Evolutionary conservation across 2,113 vertebrate genomes (phyloP).

Genomic region (Bujurquina vittata): DNA sequence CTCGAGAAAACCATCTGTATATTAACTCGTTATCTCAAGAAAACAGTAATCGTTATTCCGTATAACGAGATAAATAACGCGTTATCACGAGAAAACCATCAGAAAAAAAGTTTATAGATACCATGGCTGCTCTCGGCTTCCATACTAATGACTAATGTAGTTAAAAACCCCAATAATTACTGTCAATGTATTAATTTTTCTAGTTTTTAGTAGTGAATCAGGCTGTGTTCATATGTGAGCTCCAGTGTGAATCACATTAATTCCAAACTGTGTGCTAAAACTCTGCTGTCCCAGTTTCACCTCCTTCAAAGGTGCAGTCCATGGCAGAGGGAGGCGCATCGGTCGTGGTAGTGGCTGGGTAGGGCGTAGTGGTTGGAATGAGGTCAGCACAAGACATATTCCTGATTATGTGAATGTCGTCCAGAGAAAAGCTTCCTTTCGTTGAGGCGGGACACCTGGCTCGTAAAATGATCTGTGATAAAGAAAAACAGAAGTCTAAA

Average conservation of each 20-base stretch:
- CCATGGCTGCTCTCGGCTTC: too few relatives aligned
- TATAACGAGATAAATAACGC: too few relatives aligned
- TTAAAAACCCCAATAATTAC: background rate
- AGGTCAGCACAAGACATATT: conserved; percentile 55
- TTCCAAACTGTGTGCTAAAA: background rate
- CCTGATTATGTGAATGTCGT: conserved; percentile 75
- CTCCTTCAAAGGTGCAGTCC: conserved; percentile 80
- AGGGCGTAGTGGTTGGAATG: conserved; percentile 61
- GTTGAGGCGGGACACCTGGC: background rate
- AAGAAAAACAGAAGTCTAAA: background rate
- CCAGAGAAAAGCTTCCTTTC: conserved; percentile 58
- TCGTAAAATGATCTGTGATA: conserved; percentile 76
- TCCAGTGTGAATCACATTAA: background rate
- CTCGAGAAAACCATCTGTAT: too few relatives aligned
- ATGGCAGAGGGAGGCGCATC: conserved; percentile 56
- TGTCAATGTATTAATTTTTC: background rate
- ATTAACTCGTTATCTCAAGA: too few relatives aligned
- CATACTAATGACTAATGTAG: too few relatives aligned
- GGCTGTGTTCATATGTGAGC: background rate
- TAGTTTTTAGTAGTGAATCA: background rate
- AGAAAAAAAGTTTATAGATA: too few relatives aligned
- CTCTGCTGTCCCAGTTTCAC: conserved; percentile 24
- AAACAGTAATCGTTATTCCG: too few relatives aligned
- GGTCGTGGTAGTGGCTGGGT: conserved; percentile 58
- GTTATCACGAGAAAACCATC: too few relatives aligned